These are phyloP conservation scores for Bedellia somnulentella DNA, from an alignment of 2,888 invertebrate genomes.

Conservation along the genomic window DNA sequence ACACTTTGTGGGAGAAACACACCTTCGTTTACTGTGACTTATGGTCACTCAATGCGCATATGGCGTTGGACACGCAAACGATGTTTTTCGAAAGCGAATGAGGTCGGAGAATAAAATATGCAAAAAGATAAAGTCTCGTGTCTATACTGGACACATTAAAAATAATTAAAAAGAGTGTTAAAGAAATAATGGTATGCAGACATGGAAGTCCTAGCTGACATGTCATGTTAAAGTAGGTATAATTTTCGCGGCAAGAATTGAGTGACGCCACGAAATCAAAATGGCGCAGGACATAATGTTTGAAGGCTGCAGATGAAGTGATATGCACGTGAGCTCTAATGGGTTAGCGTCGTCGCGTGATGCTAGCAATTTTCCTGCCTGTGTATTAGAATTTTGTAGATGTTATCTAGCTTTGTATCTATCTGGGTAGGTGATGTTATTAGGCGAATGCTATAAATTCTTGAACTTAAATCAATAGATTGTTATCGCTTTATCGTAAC, in stretches of 20 bases:
- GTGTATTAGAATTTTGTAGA: not conserved
- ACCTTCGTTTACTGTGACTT: slow-evolving; percentile 43
- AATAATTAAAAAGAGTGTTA: slow-evolving; percentile 7
- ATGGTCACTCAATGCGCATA: slow-evolving; percentile 38
- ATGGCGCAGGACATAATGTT: slow-evolving; percentile 15
- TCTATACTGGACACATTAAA: slow-evolving; percentile 3
- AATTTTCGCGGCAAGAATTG: slow-evolving; percentile 7
- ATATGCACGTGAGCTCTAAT: slow-evolving; percentile 17
- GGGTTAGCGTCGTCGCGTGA: slow-evolving; percentile 14
- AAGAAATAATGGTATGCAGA: slow-evolving; percentile 4
- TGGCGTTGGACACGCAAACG: slow-evolving; percentile 14
- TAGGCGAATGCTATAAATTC: too few species aligned
- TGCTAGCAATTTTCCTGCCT: slow-evolving; percentile 8
- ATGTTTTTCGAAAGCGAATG: too few species aligned
- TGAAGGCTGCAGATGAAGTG: slow-evolving; percentile 19
- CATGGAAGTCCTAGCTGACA: slow-evolving; percentile 4
- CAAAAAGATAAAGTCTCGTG: not conserved
- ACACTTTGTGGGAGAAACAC: slow-evolving; percentile 18
- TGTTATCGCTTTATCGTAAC: too few species aligned
- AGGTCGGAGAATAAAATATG: not conserved
- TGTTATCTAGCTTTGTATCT: not conserved
- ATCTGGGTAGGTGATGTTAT: too few species aligned
- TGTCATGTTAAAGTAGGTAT: slow-evolving; percentile 1
- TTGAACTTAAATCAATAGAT: too few species aligned
- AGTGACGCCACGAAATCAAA: slow-evolving; percentile 14